phyloP scores from a whole-genome alignment of 2,888 invertebrate species.

The Eueremaeus valkanovi region DNA sequence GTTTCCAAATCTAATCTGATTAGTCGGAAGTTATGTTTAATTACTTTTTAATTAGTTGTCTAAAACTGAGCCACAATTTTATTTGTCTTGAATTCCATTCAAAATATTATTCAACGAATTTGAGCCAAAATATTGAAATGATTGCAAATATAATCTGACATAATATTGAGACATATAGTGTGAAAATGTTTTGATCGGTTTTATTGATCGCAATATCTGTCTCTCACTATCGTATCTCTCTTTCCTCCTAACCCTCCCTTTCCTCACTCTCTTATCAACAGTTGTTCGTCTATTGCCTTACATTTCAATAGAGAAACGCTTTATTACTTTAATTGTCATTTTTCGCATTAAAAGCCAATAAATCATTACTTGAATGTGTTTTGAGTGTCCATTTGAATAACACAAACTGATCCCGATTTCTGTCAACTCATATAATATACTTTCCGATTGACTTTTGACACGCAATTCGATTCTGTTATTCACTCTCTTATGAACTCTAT shows the following conservation, averaged over 20 bases:
- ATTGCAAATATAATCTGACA: too few relatives aligned
- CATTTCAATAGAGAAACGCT: background rate
- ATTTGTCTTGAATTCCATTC: too few relatives aligned
- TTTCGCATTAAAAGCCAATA: background rate
- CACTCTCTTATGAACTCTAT: background rate
- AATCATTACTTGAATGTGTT: conserved; percentile 10
- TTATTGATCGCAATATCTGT: background rate
- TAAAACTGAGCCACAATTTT: too few relatives aligned
- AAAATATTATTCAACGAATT: too few relatives aligned
- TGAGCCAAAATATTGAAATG: too few relatives aligned
- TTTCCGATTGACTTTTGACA: conserved; percentile 10
- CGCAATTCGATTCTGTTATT: background rate
- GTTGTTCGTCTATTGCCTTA: background rate
- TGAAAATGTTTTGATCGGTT: conserved; percentile 2
- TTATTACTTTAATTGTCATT: conserved; percentile 10
- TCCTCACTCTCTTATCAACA: background rate
- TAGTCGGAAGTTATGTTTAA: too few relatives aligned
- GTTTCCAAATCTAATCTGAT: too few relatives aligned
- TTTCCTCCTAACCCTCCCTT: too few relatives aligned
- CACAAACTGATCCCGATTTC: background rate
- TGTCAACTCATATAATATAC: background rate
- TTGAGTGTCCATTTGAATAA: background rate
- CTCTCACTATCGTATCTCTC: too few relatives aligned
- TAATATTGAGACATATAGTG: too few relatives aligned
- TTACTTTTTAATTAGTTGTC: too few relatives aligned